Base-by-base conservation (phyloP, 2,888 invertebrate species). In the Monoplex corrugatus region DNA sequence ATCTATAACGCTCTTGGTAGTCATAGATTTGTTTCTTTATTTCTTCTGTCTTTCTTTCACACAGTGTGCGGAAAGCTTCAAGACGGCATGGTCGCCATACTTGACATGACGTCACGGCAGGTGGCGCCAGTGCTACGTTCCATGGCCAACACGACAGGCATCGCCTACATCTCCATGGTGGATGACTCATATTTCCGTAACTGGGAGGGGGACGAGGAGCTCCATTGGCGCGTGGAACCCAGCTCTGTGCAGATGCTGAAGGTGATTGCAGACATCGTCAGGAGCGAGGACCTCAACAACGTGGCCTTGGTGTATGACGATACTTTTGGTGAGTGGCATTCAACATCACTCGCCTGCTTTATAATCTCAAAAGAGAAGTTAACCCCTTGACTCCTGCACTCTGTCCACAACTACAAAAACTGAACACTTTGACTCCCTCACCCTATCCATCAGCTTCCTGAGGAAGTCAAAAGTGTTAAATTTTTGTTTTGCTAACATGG, bases 291-390 rank as follows among this genome's bases (percentile, higher is more conserved):
- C 94, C 98, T 99, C 89, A 98, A 98, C 6, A 98, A 98, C 95
- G 98, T 98, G 28, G 99, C 98, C 10, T 98, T 99, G 86, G 97
- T 99, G 83, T 99, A 98, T 95, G 99, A 99, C 94, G 97, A 98
- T 43, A 97, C 97, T 72, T 98, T 98, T 95, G 97, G 98, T 98
- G 95, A 94, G 75, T 75, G 75, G 16, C 23, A n/a, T n/a, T n/a
- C n/a, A n/a, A n/a, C n/a, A n/a, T n/a, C n/a, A n/a, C n/a, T n/a
- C n/a, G n/a, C n/a, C n/a, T n/a, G n/a, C n/a, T n/a, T n/a, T n/a
- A n/a, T n/a, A n/a, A n/a, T n/a, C n/a, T n/a, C n/a, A n/a, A n/a
- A n/a, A n/a, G n/a, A n/a, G n/a, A n/a, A n/a, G n/a, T n/a, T n/a
- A n/a, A n/a, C n/a, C n/a, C n/a, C n/a, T n/a, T n/a, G n/a, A n/a